Conservation (phyloP, 2,888 invertebrate genomes). For the Emmelina monodactyla region DNA sequence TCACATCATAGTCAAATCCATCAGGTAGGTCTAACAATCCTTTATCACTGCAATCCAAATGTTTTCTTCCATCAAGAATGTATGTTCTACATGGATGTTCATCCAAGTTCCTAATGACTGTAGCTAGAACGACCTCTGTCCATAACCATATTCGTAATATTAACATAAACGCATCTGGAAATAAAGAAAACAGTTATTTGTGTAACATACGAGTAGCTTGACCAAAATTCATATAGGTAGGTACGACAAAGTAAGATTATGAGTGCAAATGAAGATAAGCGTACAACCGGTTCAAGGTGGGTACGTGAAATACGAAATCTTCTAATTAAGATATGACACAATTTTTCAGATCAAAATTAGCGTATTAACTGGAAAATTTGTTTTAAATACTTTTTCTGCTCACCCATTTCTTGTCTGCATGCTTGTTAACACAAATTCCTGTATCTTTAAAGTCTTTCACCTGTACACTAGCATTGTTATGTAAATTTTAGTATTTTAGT, state of each 20-base stretch:
- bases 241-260: no score
- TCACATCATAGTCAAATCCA: slow-evolving; percentile 38
- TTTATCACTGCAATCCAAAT: slow-evolving; percentile 41
- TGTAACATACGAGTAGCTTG: no score
- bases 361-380: neutral
- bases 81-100: slow-evolving; percentile 29
- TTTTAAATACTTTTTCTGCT: no score
- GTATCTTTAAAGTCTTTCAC: no score
- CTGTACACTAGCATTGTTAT: no score
- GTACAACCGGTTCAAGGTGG: no score
- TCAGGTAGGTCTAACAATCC: slow-evolving; percentile 43
- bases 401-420: no score
- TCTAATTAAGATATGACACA: neutral
- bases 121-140: slow-evolving; percentile 15
- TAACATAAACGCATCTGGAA: slow-evolving; percentile 33
- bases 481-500: no score
- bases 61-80: slow-evolving; percentile 22
- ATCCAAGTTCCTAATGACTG: slow-evolving; percentile 25
- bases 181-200: neutral
- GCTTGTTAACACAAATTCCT: no score
- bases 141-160: slow-evolving; percentile 36
- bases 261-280: no score
- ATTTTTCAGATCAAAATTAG: neutral
- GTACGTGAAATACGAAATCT: no score
- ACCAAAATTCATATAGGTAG: no score